Conservation (phyloP, 2,797 vertebrate genomes). For the Urophycis tenuis region DNA sequence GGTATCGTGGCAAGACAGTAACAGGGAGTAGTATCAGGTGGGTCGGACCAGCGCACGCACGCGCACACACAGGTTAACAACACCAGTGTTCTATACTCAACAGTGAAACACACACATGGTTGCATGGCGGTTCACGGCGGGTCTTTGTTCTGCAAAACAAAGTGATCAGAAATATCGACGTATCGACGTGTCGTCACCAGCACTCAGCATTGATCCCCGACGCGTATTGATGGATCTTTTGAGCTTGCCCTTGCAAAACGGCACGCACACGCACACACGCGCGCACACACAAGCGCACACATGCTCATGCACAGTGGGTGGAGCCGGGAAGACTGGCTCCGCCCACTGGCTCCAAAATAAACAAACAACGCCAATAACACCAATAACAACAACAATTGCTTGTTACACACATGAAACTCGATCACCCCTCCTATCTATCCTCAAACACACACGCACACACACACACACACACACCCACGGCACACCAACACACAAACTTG, state of each 20-base stretch:
- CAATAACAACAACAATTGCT: background rate
- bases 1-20: too few relatives aligned
- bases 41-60: background rate
- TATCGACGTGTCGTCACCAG: conserved; percentile 32
- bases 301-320: background rate
- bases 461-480: background rate
- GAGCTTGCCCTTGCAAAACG: conserved; percentile 46
- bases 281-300: conserved; percentile 7
- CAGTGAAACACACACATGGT: too few relatives aligned
- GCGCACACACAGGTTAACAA: background rate
- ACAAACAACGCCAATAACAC: too few relatives aligned
- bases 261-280: background rate
- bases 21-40: too few relatives aligned
- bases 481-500: background rate
- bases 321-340: background rate
- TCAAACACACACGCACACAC: conserved; percentile 5
- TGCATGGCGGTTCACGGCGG: background rate
- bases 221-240: conserved; percentile 19
- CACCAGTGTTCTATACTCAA: too few relatives aligned
- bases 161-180: background rate
- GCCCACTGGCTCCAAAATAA: background rate
- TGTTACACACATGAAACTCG: background rate
- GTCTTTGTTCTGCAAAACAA: conserved; percentile 4
- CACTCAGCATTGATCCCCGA: conserved; percentile 31
- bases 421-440: too few relatives aligned